Base-by-base conservation (phyloP, 2,797 vertebrate species). In the Geotrypetes seraphini region DNA sequence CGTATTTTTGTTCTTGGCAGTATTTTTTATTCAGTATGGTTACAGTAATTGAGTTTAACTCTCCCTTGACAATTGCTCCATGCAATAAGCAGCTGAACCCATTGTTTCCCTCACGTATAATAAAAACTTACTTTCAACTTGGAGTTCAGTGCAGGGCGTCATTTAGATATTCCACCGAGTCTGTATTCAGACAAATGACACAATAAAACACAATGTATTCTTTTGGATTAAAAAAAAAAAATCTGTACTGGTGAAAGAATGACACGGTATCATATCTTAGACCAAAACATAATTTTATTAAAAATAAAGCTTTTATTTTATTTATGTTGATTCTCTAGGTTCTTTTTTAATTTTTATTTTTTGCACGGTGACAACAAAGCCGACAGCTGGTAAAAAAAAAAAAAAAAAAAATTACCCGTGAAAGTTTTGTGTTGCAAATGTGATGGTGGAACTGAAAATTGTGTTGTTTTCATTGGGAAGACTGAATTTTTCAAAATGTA, bases 1-100 rank as follows among this genome's bases (percentile, higher is more conserved):
- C 84, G 69, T 85, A 79, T 86, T 85, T 84, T 84, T 78, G 75
- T 81, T 81, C 75, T 84, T 88, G 78, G 76, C 83, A 80, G 76
- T 88, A 84, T 83, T 81, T 89, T 85, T 85, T 87, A 86, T 86
- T 89, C 85, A 89, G 78, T 83, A 86, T 84, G 81, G 85, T 88
- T 91, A 86, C 86, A 90, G 88, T 93, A 92, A 96, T 96, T 96
- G 90, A 91, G 88, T 93, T 95, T 90, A 95, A 88, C 86, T 89
- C 87, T 93, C 92, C 91, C 91, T 72, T 88, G 90, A 87, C 89
- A 87, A 92, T 91, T 91, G 86, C 84, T 91, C 85, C 79, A 81
- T 86, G 89, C 89, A 94, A 90, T 94, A 92, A 96, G 87, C 86
- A 89, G 87, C 89, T 94, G 91, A 96, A 95, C 90, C 89, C 87